Evolutionary conservation across 2,888 invertebrate species (phyloP).

Genomic region (Gari tellinella): DNA sequence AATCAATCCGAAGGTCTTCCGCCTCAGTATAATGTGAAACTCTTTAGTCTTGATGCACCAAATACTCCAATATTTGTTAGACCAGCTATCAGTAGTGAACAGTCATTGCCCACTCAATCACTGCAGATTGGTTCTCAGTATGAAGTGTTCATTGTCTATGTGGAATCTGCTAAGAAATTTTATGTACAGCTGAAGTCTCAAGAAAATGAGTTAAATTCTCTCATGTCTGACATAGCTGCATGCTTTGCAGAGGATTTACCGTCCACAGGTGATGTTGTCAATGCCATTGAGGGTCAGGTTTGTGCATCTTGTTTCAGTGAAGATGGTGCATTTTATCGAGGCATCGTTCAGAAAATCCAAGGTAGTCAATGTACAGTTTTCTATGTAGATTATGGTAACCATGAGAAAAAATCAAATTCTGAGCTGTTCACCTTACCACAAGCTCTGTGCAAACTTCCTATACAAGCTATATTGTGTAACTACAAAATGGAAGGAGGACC

Average conservation of each 20-base stretch:
- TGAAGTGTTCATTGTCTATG: conserved; percentile 60
- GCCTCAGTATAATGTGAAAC: conserved; percentile 38
- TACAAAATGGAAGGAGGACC: conserved; percentile 54
- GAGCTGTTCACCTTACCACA: conserved; percentile 63
- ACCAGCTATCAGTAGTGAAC: conserved; percentile 41
- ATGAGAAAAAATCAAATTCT: conserved; percentile 58
- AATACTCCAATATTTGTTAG: conserved; percentile 55
- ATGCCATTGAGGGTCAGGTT: conserved; percentile 51
- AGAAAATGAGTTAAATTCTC: conserved; percentile 57
- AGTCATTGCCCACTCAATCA: conserved; percentile 23
- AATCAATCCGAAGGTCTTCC: conserved; percentile 10
- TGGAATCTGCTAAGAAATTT: conserved; percentile 65
- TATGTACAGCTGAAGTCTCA: conserved; percentile 64
- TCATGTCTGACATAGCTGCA: conserved; percentile 63
- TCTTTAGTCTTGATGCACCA: conserved; percentile 44
- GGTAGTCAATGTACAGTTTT: conserved; percentile 58
- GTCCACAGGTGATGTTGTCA: conserved; percentile 56
- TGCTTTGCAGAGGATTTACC: conserved; percentile 59
- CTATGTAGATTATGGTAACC: conserved; percentile 70
- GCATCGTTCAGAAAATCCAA: conserved; percentile 63
- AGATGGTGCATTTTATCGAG: conserved; percentile 77
- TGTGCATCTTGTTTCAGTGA: conserved; percentile 68
- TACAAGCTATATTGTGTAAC: conserved; percentile 62
- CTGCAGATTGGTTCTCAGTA: conserved; percentile 45
- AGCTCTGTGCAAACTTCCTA: conserved; percentile 55